Evolutionary conservation across 2,888 invertebrate genomes (phyloP), one percentile per base, ranked within the genome.

Genomic region (Trissoscelio sp.): DNA sequence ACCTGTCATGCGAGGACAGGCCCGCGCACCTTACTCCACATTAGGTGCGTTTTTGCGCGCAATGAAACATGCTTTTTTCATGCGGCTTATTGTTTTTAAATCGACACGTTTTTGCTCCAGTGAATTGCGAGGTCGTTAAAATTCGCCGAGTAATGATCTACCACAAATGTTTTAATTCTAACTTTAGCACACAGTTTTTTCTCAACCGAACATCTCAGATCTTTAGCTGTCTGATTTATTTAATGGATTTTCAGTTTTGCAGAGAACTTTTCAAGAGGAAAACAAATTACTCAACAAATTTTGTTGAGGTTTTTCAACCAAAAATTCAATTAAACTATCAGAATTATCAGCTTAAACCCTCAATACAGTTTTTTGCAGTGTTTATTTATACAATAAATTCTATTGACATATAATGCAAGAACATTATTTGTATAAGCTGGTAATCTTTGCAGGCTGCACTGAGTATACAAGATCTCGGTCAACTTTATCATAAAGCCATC

Each of bases 401-500:
- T 24, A 5, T 5, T 4, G 24, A 24, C 24, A 5, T 24, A 24
- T n/a, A n/a, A 24, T 24, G 3, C 6, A 3, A 9, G 2, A 9
- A 34, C 11, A 34, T 9, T 34, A 9, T 14, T 11, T 57, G 18
- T 66, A 66, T 31, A 51, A 39, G 44, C 55, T 12, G 12, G 4
- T 12, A 14, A 53, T 34, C 37, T 42, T 87, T 75, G 11, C 94
- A 98, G 94, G 96, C 96, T 18, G 97, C 97, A 0, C 92, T 98
- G 4, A 97, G 98, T 85, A 94, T 98, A 74, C 97, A 97, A 88
- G 98, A 99, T 91, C 93, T 99, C 87, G 99, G 99, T 3, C 97
- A 98, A 91, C 93, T 99, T 51, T 98, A 97, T 92, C 96, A 98
- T 92, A 96, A 96, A 88, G 98, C 98, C 0, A 92, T 99, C 39